A percentile compares a stretch with the other conserved stretches of the same genome.
Conservation (phyloP, 2,888 invertebrate species). For the Caenorhabditis imperialis region DNA sequence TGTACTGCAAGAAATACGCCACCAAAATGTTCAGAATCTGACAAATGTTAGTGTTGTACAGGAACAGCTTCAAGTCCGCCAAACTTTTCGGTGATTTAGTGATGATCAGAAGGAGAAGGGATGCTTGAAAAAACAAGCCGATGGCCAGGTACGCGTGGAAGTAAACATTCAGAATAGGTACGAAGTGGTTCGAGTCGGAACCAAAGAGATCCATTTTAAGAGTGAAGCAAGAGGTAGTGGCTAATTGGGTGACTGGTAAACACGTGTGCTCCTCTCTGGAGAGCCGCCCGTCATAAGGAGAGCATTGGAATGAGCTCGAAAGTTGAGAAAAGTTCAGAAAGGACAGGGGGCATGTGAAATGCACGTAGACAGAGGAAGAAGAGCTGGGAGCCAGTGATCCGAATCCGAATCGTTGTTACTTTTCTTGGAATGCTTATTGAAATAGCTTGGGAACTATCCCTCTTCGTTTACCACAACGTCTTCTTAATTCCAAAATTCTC, state of each 20-base stretch:
- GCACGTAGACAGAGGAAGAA: slow-evolving; percentile 10
- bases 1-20: slow-evolving; percentile 38
- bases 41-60: slow-evolving; percentile 33
- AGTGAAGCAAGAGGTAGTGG: not conserved
- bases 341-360: slow-evolving; percentile 1
- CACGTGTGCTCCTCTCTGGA: slow-evolving; percentile 9
- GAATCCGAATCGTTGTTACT: too few species aligned
- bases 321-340: not conserved
- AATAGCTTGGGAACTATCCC: too few species aligned
- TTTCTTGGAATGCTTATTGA: too few species aligned
- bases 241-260: slow-evolving; percentile 4
- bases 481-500: too few species aligned
- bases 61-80: slow-evolving; percentile 30
- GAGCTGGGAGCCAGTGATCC: slow-evolving; percentile 1
- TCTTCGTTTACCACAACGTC: too few species aligned
- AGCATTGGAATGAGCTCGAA: not conserved
- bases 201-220: slow-evolving; percentile 12
- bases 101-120: slow-evolving; percentile 26
- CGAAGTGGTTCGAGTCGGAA: slow-evolving; percentile 23
- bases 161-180: slow-evolving; percentile 21
- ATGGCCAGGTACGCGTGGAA: slow-evolving; percentile 26
- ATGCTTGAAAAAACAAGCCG: slow-evolving; percentile 16
- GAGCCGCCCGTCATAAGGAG: too few species aligned
- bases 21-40: slow-evolving; percentile 36
- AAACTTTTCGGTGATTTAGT: slow-evolving; percentile 28